Evolutionary conservation across 2,888 invertebrate species (phyloP).

Genomic region (Sepiola atlantica): DNA sequence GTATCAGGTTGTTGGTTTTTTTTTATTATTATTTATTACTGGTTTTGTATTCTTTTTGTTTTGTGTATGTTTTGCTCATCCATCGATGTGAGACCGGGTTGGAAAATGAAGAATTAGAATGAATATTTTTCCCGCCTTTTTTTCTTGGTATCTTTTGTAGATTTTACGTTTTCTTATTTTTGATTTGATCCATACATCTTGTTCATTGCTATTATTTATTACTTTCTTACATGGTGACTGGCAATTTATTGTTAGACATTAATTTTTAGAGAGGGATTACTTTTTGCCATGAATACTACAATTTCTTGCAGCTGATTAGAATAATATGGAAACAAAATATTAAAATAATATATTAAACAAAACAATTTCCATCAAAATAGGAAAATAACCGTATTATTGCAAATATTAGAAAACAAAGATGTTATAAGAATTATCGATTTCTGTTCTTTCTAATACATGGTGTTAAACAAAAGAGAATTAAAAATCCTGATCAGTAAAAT

Average conservation of each 20-base stretch:
- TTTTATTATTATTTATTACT: not conserved
- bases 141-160: not conserved
- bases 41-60: too few species aligned
- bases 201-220: not conserved
- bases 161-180: not conserved
- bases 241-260: constrained; percentile 15
- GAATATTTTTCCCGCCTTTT: not conserved
- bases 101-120: constrained; percentile 1
- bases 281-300: not conserved
- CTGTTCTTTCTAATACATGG: too few species aligned
- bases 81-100: not conserved
- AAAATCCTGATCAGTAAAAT: too few species aligned
- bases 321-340: not conserved
- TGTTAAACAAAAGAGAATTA: too few species aligned
- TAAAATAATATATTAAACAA: not conserved
- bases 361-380: not conserved
- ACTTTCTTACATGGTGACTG: not conserved
- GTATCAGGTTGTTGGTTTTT: not conserved
- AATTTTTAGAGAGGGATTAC: not conserved
- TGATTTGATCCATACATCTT: not conserved
- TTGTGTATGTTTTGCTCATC: not conserved
- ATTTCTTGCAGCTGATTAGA: not conserved
- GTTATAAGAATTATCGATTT: too few species aligned
- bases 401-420: too few species aligned
- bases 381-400: too few species aligned